Evolutionary conservation across 1,140 invertebrate species (phyloP), one percentile per base, ranked within the genome.

Genomic region (Diachasma alloeum): DNA sequence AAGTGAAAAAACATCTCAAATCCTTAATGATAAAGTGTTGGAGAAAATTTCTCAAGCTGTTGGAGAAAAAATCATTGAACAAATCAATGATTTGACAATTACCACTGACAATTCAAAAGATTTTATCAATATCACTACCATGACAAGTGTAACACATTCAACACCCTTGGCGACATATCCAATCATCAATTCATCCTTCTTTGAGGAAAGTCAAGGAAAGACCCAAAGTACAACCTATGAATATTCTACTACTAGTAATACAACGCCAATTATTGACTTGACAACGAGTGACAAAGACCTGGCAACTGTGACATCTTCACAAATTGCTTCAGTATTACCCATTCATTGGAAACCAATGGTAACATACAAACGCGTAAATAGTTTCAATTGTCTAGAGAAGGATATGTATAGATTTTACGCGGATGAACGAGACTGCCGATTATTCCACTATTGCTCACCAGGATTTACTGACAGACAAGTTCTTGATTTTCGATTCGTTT

Each of bases 381-480:
- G 19, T 17, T 93, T 93, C 81, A 92, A 91, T 76, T 93, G 92
- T 78, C 84, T 91, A 36, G 89, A 91, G 44, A 91, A 90, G 79
- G 85, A 91, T 71, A 84, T 91, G 78, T 90, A 92, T 78, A 88
- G 88, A 72, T 93, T 92, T 83, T 92, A 92, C 72, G 89, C 91
- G 0, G 92, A 93, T 80, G 83, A 86, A 26, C 88, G 90, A 76
- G 91, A 92, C 79, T 93, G 92, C 78, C 86, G 91, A 69, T 80
- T 92, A 36, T 93, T 93, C 73, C 92, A 93, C 79, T 93, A 92
- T 71, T 93, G 92, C 79, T 92, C 91, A 3, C 88, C 89, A 24
- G 92, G 92, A 4, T 93, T 92, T 79, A 90, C 89, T 0, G 79
- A 87, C 42, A 86, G 89, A 74, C 91, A 92, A 76, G 87, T 92